Percentiles rank a stretch among this genome's conserved stretches.
Evolutionary conservation across 2,797 vertebrate species (phyloP).

Genomic region (Bradypodion ventrale): DNA sequence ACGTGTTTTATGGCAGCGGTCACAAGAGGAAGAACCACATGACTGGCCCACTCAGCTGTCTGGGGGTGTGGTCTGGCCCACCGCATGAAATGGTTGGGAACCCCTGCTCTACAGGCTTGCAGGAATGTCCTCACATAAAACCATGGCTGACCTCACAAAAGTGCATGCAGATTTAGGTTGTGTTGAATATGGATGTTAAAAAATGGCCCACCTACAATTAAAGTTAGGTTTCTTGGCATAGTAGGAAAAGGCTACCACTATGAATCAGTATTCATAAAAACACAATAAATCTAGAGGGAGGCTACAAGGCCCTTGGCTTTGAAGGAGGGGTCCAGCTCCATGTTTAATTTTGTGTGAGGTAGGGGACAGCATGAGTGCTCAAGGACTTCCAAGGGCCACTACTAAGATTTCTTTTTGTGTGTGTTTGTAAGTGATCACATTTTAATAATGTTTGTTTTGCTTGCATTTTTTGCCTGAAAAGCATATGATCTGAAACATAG

Average conservation of each 20-base stretch:
- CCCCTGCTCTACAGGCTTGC: background rate
- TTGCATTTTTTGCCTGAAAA: background rate
- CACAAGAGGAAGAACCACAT: no score
- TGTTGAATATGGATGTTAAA: slow-evolving; percentile 17
- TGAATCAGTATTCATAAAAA: background rate
- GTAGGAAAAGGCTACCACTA: background rate
- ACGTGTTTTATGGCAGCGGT: no score
- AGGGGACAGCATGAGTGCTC: background rate
- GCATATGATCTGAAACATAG: background rate
- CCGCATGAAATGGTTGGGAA: no score
- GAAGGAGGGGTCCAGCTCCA: background rate
- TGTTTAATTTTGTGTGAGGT: background rate
- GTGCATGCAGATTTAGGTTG: slow-evolving; percentile 13
- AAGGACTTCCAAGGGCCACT: background rate
- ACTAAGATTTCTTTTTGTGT: background rate
- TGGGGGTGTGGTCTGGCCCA: no score
- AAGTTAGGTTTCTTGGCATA: slow-evolving; percentile 5
- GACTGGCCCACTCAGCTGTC: no score
- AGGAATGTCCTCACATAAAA: background rate
- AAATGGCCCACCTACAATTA: background rate
- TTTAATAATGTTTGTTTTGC: background rate
- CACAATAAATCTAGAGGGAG: fast-evolving
- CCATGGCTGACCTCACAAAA: slow-evolving; percentile 2
- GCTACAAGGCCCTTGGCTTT: background rate
- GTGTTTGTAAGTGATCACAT: background rate